Evolutionary conservation across 2,113 vertebrate species (phyloP).

Genomic region (Brachypodius melanocephalos): DNA sequence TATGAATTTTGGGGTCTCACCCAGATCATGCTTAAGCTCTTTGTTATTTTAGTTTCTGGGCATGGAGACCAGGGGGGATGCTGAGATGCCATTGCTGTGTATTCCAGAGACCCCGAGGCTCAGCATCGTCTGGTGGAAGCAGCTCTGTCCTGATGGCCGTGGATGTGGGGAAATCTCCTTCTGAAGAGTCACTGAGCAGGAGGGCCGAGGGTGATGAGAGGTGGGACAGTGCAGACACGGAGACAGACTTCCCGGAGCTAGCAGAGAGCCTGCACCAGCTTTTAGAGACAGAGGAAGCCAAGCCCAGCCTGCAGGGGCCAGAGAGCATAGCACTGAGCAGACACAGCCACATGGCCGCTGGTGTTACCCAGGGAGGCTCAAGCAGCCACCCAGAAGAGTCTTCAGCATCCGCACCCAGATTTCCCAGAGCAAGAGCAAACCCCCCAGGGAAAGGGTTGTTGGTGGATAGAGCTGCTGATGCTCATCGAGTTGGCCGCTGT

Average conservation of each 20-base stretch:
- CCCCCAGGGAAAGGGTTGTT: conserved; percentile 19
- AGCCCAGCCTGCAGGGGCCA: not conserved
- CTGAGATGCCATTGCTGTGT: not conserved
- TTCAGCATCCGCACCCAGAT: conserved; percentile 52
- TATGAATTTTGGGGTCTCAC: not conserved
- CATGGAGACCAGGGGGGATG: fast-evolving
- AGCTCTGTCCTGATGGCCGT: conserved; percentile 50
- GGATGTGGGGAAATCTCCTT: conserved; percentile 60
- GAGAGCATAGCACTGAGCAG: not conserved
- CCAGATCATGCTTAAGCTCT: not conserved
- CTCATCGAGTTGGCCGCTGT: fast-evolving
- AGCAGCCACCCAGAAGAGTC: conserved; percentile 11
- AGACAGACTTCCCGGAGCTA: not conserved
- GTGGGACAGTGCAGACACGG: conserved; percentile 22
- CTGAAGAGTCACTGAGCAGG: conserved; percentile 6
- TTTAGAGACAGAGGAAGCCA: not conserved
- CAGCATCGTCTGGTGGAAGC: fast-evolving
- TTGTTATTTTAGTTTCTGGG: fast-evolving
- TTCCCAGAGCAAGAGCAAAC: conserved; percentile 21
- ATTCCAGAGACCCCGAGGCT: conserved; percentile 31
- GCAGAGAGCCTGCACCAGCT: not conserved
- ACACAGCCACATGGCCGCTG: not conserved
- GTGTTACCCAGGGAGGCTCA: not conserved
- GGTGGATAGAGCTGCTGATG: not conserved
- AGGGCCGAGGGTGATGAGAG: not conserved